These are phyloP conservation scores for Hypomesus transpacificus DNA, from an alignment of 2,113 vertebrate species.

Conservation along the genomic window DNA sequence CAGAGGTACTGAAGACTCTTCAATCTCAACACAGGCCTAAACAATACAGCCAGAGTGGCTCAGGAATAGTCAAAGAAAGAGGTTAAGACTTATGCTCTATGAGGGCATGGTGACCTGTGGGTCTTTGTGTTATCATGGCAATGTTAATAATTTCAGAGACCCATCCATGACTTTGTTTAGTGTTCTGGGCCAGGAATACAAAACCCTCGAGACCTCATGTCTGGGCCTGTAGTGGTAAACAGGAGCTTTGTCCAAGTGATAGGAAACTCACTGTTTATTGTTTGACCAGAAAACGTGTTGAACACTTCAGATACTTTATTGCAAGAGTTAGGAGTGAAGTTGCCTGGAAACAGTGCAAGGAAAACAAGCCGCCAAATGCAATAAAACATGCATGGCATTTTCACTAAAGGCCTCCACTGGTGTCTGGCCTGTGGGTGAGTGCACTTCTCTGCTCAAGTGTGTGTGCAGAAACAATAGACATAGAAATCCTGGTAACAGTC, in stretches of 20 bases:
- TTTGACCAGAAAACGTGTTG: slow-evolving; percentile 6
- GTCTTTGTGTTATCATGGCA: too few species aligned
- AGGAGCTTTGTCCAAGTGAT: neutral
- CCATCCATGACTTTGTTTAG: neutral
- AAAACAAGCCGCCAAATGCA: slow-evolving; percentile 56
- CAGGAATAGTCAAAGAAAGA: neutral
- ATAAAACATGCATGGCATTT: slow-evolving; percentile 64
- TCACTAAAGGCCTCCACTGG: slow-evolving; percentile 26
- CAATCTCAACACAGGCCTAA: neutral
- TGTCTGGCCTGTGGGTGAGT: slow-evolving; percentile 12
- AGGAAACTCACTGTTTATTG: slow-evolving; percentile 4
- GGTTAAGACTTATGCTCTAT: neutral
- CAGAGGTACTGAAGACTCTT: slow-evolving; percentile 71
- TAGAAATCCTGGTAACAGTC: slow-evolving; percentile 63
- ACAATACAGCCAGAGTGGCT: neutral
- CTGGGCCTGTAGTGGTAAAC: slow-evolving; percentile 8
- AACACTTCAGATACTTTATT: slow-evolving; percentile 28
- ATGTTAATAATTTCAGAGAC: neutral
- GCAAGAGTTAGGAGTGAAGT: slow-evolving; percentile 36
- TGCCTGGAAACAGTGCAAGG: slow-evolving; percentile 54
- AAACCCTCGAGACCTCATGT: slow-evolving; percentile 10
- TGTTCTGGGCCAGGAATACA: neutral
- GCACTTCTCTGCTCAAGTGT: slow-evolving; percentile 18
- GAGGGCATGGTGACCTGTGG: neutral
- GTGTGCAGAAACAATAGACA: neutral